Percentiles rank a stretch among this genome's conserved stretches.
phyloP scores from a whole-genome alignment of 2,113 vertebrate genomes.

The Natator depressus region DNA sequence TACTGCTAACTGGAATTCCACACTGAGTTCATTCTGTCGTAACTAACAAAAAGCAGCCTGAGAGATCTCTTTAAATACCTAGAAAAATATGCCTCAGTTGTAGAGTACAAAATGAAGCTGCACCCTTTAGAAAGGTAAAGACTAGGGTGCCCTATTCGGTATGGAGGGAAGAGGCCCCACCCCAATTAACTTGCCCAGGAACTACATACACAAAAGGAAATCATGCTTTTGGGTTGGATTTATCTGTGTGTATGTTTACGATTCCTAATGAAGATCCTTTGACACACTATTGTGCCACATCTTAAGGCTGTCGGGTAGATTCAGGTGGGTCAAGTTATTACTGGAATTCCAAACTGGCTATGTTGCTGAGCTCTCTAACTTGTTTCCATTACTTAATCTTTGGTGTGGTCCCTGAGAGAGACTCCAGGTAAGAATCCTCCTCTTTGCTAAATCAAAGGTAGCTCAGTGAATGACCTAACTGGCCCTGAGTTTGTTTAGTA shows the following conservation, averaged over 20 bases:
- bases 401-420: not conserved
- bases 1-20: accelerated
- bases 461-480: accelerated
- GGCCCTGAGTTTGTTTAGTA: accelerated
- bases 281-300: not conserved
- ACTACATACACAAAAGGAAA: not conserved
- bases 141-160: not conserved
- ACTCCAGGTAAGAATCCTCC: accelerated
- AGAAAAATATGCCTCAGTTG: accelerated
- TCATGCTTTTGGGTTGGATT: not conserved
- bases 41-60: not conserved
- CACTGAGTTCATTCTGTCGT: not conserved
- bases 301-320: not conserved
- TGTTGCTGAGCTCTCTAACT: accelerated
- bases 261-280: not conserved
- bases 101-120: not conserved
- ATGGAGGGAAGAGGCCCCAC: not conserved
- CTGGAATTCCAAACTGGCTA: not conserved
- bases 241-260: no score
- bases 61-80: accelerated
- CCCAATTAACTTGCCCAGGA: not conserved
- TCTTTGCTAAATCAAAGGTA: not conserved
- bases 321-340: no score
- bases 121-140: no score
- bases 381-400: not conserved